Evolutionary conservation across 1,140 invertebrate species (phyloP).

Genomic region (Protaetia brevitarsis): DNA sequence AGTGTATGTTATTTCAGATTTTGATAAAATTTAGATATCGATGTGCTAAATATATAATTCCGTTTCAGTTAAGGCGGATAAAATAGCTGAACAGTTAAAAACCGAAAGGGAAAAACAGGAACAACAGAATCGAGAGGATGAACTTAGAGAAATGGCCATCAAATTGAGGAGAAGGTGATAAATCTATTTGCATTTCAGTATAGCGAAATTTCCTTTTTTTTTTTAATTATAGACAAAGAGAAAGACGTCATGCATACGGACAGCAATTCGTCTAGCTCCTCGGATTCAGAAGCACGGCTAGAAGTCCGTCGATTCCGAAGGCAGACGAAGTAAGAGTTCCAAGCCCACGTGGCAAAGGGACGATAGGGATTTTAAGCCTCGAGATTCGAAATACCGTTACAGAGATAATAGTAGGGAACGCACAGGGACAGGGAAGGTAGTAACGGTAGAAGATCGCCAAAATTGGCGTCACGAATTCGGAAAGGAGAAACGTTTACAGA

Average conservation of each 20-base stretch:
- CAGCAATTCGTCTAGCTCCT: constrained; percentile 39
- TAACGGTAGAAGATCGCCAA: constrained; percentile 29
- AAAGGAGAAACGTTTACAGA: constrained; percentile 25
- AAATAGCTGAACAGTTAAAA: constrained; percentile 83
- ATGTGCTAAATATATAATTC: not conserved
- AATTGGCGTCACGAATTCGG: constrained; percentile 24
- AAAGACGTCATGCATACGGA: constrained; percentile 47
- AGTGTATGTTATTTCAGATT: too few relatives aligned
- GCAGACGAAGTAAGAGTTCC: constrained; percentile 29
- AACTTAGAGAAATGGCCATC: constrained; percentile 82
- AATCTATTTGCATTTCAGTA: not conserved
- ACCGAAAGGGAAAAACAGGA: constrained; percentile 82
- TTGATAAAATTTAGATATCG: too few relatives aligned
- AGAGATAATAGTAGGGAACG: constrained; percentile 27
- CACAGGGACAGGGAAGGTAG: constrained; percentile 28
- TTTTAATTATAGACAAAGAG: constrained; percentile 41
- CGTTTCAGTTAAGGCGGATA: constrained; percentile 85
- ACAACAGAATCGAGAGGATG: constrained; percentile 82
- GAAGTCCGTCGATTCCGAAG: constrained; percentile 29
- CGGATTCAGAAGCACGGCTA: constrained; percentile 33
- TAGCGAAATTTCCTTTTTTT: too few relatives aligned
- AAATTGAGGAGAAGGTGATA: constrained; percentile 77
- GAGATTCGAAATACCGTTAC: constrained; percentile 6
- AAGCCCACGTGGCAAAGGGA: constrained; percentile 29
- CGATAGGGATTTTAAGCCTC: constrained; percentile 19